Conservation (phyloP, 1,140 invertebrate genomes). For the Drosophila kikkawai region DNA sequence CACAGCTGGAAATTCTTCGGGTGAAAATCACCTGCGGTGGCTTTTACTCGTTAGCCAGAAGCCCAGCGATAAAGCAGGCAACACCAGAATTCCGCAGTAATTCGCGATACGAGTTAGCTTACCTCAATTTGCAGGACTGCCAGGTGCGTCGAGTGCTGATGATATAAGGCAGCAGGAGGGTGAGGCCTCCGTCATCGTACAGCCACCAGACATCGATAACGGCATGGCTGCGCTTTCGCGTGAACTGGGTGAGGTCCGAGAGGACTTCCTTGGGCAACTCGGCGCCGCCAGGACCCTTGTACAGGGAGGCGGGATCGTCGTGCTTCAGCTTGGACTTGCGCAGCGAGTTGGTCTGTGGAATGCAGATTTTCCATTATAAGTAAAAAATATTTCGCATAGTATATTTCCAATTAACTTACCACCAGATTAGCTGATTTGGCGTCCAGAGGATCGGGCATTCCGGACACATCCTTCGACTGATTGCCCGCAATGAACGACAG, state of each 20-base stretch:
- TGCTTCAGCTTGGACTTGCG: conserved; percentile 85
- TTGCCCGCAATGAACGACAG: conserved; percentile 75
- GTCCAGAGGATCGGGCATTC: conserved; percentile 77
- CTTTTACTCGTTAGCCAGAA: conserved; percentile 3
- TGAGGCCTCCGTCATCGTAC: conserved; percentile 96
- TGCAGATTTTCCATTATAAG: background rate
- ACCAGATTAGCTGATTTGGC: conserved; percentile 62
- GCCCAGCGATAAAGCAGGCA: background rate
- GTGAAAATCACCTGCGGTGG: conserved; percentile 2
- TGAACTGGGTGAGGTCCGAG: conserved; percentile 90
- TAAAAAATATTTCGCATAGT: background rate
- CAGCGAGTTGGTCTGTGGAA: conserved; percentile 63
- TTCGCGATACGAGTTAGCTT: conserved; percentile 16
- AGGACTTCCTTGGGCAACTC: conserved; percentile 88
- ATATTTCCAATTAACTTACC: conserved; percentile 45
- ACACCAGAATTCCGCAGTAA: conserved; percentile 10
- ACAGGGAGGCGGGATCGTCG: conserved; percentile 80
- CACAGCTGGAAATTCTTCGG: background rate
- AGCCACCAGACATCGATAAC: conserved; percentile 99
- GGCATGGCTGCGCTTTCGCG: conserved; percentile 90
- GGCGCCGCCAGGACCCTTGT: conserved; percentile 86
- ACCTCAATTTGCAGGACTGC: conserved; percentile 93
- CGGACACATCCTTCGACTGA: conserved; percentile 78
- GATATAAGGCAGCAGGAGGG: conserved; percentile 94
- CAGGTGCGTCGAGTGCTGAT: conserved; percentile 94